These are phyloP conservation scores for Etheostoma nigrum DNA, from an alignment of 2,797 vertebrate genomes.

Conservation along the genomic window DNA sequence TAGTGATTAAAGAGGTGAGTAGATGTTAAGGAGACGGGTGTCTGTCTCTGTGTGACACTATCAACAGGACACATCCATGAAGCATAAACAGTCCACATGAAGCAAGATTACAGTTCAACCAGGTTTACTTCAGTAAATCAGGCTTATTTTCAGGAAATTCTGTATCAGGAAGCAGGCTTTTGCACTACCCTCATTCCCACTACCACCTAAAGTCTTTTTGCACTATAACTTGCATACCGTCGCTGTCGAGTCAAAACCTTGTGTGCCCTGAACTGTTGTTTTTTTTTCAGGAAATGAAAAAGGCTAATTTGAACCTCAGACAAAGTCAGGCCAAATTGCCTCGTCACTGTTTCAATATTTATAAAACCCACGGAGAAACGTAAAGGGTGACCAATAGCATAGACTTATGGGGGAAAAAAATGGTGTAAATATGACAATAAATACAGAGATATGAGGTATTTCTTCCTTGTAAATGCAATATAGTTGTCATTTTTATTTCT, in stretches of 20 bases:
- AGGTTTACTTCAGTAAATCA: neutral
- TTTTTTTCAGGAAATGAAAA: too few species aligned
- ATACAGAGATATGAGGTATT: too few species aligned
- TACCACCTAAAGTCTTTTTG: neutral
- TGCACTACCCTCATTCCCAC: neutral
- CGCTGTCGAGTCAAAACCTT: too few species aligned
- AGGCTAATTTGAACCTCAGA: too few species aligned
- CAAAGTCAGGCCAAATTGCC: too few species aligned
- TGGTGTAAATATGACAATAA: too few species aligned
- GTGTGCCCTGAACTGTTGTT: too few species aligned
- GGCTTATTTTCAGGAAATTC: neutral
- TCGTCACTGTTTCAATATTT: too few species aligned
- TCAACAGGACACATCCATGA: slow-evolving; percentile 17
- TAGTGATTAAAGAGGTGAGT: slow-evolving; percentile 58
- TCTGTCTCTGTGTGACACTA: slow-evolving; percentile 22
- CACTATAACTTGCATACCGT: neutral
- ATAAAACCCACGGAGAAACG: too few species aligned
- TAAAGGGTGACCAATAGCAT: too few species aligned
- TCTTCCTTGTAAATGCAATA: neutral
- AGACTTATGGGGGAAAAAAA: too few species aligned
- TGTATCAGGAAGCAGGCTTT: neutral
- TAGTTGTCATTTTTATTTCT: neutral
- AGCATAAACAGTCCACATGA: slow-evolving; percentile 2
- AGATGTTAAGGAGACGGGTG: slow-evolving; percentile 5
- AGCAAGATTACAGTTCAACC: neutral